Evolutionary conservation across 2,888 invertebrate species (phyloP).

Genomic region (Caenorhabditis panamensis): DNA sequence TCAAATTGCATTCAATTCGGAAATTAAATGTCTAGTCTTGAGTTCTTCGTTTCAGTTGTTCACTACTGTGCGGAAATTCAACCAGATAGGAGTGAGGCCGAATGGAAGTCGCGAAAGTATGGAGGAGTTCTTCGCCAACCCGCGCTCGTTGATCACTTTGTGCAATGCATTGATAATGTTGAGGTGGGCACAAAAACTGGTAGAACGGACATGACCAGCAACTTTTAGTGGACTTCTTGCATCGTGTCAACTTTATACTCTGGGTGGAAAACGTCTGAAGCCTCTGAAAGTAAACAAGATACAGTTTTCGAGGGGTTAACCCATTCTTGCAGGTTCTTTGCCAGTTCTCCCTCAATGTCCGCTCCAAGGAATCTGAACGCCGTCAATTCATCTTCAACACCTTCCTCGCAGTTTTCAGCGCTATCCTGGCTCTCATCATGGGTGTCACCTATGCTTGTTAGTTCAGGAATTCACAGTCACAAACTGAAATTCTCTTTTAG

Average conservation of each 20-base stretch:
- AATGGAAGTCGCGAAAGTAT: conserved; percentile 58
- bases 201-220: not conserved
- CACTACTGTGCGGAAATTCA: conserved; percentile 64
- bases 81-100: conserved; percentile 61
- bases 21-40: conserved; percentile 16
- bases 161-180: conserved; percentile 69
- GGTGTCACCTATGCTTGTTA: conserved; percentile 56
- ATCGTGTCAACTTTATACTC: conserved; percentile 47
- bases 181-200: conserved; percentile 42
- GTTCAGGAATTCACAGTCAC: not conserved
- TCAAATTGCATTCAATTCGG: not conserved
- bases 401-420: conserved; percentile 53
- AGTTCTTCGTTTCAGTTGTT: conserved; percentile 48
- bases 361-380: conserved; percentile 43
- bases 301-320: not conserved
- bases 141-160: conserved; percentile 63
- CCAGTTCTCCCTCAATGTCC: conserved; percentile 32
- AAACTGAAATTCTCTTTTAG: not conserved
- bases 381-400: conserved; percentile 55
- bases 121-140: conserved; percentile 60
- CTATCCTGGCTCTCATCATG: conserved; percentile 50
- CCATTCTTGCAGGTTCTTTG: conserved; percentile 42
- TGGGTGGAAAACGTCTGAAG: conserved; percentile 53
- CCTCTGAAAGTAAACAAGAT: conserved; percentile 43
- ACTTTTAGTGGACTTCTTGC: conserved; percentile 56